Conservation (phyloP, 1,140 invertebrate species). For the Chironomus striatipennis region DNA sequence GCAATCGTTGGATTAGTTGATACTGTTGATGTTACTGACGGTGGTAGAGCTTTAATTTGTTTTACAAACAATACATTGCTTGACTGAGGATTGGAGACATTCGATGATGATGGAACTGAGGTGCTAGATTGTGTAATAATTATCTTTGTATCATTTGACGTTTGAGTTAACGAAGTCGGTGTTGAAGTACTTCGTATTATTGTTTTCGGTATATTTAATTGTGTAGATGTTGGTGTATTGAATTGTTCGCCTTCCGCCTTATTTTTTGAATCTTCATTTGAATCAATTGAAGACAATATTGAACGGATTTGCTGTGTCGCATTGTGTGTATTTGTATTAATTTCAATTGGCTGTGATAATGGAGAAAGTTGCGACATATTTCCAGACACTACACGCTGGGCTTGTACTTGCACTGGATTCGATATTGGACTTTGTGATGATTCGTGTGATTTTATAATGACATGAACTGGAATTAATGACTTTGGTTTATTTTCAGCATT, state of each 20-base stretch:
- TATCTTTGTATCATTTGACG: slow-evolving; percentile 6
- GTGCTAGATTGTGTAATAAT: not conserved
- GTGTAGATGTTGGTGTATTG: slow-evolving; percentile 27
- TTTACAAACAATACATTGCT: slow-evolving; percentile 24
- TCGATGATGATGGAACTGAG: not conserved
- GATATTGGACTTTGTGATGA: slow-evolving; percentile 29
- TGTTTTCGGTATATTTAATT: not conserved
- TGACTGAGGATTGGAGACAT: not conserved
- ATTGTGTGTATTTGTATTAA: slow-evolving; percentile 60
- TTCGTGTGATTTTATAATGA: slow-evolving; percentile 31
- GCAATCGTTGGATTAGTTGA: not conserved
- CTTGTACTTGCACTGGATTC: not conserved
- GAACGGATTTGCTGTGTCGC: slow-evolving; percentile 57
- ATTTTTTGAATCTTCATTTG: slow-evolving; percentile 31
- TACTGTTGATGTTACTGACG: not conserved
- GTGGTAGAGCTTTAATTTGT: not conserved
- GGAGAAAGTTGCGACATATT: slow-evolving; percentile 55
- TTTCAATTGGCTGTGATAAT: slow-evolving; percentile 57
- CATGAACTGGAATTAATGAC: slow-evolving; percentile 33
- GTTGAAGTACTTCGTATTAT: slow-evolving; percentile 13
- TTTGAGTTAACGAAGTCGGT: not conserved
- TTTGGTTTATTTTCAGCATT: slow-evolving; percentile 32
- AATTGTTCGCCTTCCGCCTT: slow-evolving; percentile 26
- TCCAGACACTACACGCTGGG: not conserved
- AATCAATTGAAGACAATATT: slow-evolving; percentile 50